Evolutionary conservation across 2,797 vertebrate species (phyloP), one percentile per base, ranked within the genome.

Genomic region (Aphelocoma californica): DNA sequence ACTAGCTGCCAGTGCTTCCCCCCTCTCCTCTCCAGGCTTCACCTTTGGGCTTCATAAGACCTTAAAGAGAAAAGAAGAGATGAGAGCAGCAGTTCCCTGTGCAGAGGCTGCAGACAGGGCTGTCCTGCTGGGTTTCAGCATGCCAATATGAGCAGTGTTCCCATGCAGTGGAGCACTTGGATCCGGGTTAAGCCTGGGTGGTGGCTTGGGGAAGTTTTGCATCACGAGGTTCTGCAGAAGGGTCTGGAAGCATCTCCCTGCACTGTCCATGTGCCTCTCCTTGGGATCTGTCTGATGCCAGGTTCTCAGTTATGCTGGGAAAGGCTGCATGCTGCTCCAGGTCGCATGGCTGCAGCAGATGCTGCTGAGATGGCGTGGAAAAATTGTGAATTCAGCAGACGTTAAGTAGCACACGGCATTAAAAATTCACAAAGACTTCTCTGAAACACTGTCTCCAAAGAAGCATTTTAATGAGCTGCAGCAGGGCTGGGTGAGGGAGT

Each of bases 381-480:
- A 58, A 95, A 92, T 23, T 40, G 89, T 61, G 78, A 67, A 89
- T 82, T 97, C 96, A 95, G 96, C 95, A 96, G 92, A 73, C 72
- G 10, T 66, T 58, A 90, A 95, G 86, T 83, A 88, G 87, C 51
- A 75, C 57, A 66, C 1, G 0, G 65, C 86, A 93, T 97, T 95
- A 97, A 96, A 97, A 91, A 97, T 97, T 92, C 86, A 96, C 74
- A 61, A 93, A 79, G 85, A 18, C 51, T 88, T 31, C 75, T 66
- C 81, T 83, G 84, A 91, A 91, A 53, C 40, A 10, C 8, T 0
- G 14, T 8, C 57, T 95, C 12, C 8, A 7, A 34, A 86, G 70
- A 84, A 86, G 34, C 10, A 1, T 78, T 86, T 88, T 72, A 78
- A 88, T 62, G 58, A 84, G 81, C 79, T 83, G 81, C 57, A 88